These are phyloP conservation scores for Lomographa bimaculata DNA, from an alignment of 2,888 invertebrate species.

Conservation along the genomic window DNA sequence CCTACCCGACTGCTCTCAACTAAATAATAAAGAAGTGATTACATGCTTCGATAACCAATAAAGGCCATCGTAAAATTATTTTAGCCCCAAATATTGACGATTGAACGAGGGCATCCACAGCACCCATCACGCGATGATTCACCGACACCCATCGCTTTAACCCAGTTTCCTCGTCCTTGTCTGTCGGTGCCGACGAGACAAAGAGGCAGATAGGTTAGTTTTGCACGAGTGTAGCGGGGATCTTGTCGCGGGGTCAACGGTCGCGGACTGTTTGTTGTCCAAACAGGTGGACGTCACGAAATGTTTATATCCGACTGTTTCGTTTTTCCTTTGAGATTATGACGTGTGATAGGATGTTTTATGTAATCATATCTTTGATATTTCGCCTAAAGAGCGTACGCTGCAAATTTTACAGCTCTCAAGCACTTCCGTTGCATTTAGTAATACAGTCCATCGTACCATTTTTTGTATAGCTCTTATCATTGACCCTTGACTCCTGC, in stretches of 20 bases:
- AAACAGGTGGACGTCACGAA: slow-evolving; percentile 41
- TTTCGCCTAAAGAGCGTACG: no score
- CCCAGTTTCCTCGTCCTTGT: slow-evolving; percentile 32
- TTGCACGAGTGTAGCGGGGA: slow-evolving; percentile 34
- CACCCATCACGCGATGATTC: slow-evolving; percentile 51
- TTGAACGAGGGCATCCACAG: slow-evolving; percentile 37
- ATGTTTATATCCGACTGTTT: slow-evolving; percentile 16
- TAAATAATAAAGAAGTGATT: slow-evolving; percentile 6
- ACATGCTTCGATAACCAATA: slow-evolving; percentile 4
- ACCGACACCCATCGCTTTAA: slow-evolving; percentile 36
- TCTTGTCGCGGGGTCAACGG: slow-evolving; percentile 43
- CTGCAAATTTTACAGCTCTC: no score
- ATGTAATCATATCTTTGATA: no score
- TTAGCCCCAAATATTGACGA: slow-evolving; percentile 35
- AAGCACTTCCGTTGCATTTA: slow-evolving; percentile 13
- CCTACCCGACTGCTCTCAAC: no score
- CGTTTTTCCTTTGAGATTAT: no score
- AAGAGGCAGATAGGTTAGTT: slow-evolving; percentile 36
- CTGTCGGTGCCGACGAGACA: slow-evolving; percentile 28
- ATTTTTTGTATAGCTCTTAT: no score
- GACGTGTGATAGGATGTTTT: no score
- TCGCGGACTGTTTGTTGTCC: slow-evolving; percentile 40
- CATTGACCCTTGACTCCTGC: no score
- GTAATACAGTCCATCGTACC: no score
- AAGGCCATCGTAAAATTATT: slow-evolving; percentile 10